Evolutionary conservation across 2,888 invertebrate genomes (phyloP), one percentile per base, ranked within the genome.

Genomic region (Chironomus riparius): DNA sequence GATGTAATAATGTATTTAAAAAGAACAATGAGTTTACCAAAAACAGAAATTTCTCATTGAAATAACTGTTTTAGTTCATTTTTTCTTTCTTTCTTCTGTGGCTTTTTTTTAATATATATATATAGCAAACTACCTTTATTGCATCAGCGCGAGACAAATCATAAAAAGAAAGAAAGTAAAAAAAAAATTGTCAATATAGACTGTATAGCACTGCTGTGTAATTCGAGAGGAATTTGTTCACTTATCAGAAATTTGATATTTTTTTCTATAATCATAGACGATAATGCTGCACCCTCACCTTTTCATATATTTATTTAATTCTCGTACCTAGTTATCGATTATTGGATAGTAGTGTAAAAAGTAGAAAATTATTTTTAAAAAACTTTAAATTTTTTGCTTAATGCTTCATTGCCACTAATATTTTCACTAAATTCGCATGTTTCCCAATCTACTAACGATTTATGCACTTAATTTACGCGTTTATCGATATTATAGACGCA

Each of bases 11-110:
- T 47, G 7, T 28, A 15, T 68, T 22, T 15, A 56, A 48, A n/a
- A 47, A 62, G 47, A 74, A 74, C 74, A 74, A 74, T 68, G 62
- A 72, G 38, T 74, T 68, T 62, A 21, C 47, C 74, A n/a, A 24
- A 73, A 70, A 70, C 48, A 18, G 18, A 21, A 13, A 21, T 71
- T 71, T 61, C 56, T 73, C 72, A 61, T 56, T 48, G 47, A 28
- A n/a, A n/a, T 28, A 73, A 62, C 72, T 73, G 72, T 61, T 73
- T 61, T 28, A 73, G 24, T 50, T 50, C 15, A 12, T 71, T 62
- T 21, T 24, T 22, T 18, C 21, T 3, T 24, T n/a, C n/a, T n/a
- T n/a, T 24, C 13, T 12, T 18, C 24, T 24, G 65, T 65, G 15
- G 24, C 24, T 24, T 24, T 65, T 7, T 56, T n/a, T 56, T 18